Conservation (phyloP, 1,140 invertebrate species). For the Bombus impatiens region DNA sequence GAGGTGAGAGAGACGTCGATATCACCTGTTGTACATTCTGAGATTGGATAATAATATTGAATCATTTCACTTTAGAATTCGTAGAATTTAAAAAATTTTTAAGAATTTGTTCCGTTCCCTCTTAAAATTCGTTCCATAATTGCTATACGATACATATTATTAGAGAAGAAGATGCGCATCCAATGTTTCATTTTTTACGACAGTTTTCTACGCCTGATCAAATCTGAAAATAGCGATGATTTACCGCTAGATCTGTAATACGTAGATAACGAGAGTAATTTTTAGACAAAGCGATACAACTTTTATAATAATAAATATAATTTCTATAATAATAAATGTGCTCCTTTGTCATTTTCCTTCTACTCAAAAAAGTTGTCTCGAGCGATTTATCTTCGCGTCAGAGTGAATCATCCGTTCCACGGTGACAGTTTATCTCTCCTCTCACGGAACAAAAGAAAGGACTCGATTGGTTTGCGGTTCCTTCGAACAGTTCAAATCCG, state of each 20-base stretch:
- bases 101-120: no score
- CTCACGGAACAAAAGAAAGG: not conserved
- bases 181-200: no score
- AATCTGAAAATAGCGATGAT: not conserved
- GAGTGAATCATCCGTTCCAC: slow-evolving; percentile 19
- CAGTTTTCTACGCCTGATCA: no score
- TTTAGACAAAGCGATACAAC: not conserved
- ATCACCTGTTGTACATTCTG: no score
- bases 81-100: no score
- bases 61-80: no score
- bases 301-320: not conserved
- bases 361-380: not conserved
- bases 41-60: no score
- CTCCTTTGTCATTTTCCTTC: not conserved
- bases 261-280: not conserved
- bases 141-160: no score
- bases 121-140: no score
- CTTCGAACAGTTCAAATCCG: not conserved
- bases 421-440: slow-evolving; percentile 26
- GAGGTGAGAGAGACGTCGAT: no score
- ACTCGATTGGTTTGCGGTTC: not conserved
- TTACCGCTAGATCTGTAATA: not conserved
- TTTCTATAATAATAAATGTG: not conserved
- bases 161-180: no score
- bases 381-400: slow-evolving; percentile 4